Evolutionary conservation across 2,113 vertebrate species (phyloP), one percentile per base, ranked within the genome.

Genomic region (Trematomus loennbergii): DNA sequence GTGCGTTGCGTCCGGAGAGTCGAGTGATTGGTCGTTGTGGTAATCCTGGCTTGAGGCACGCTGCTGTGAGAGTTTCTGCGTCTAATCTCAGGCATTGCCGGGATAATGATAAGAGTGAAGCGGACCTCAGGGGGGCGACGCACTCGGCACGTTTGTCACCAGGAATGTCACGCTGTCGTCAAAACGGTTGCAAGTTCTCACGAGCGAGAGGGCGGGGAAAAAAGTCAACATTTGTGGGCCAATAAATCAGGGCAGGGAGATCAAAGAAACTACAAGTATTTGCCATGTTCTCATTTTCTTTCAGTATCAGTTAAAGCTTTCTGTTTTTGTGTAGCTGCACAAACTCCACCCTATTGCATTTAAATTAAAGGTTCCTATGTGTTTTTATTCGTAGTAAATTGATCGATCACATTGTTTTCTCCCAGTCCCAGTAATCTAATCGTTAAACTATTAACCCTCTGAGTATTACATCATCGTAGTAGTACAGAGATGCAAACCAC

Each of bases 51-150:
- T 86, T 0, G 67, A 78, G 88, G 85, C 82, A 9, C 1, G 45
- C 58, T 45, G 77, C 59, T 82, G 79, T 73, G 76, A 84, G 59
- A 73, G 80, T 81, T 53, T 77, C 89, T 80, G 87, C 84, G 86
- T 88, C 83, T 80, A 92, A 93, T 89, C 88, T 85, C 9, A 61
- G 71, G 70, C 79, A 77, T 73, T 85, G 91, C 83, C 69, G 75
- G 87, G 78, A 86, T 87, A 86, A 87, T 73, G 88, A 92, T 90
- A 89, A 90, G 87, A 89, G 86, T 8, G 60, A 82, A 82, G 88
- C 73, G 0, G 72, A 79, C 85, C 85, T 68, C 18, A 6, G 71
- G 79, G 79, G n/a, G 83, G 48, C 7, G 9, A 67, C 29, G 33
- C 62, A 3, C 79, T 69, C 81, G 62, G 52, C 67, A 49, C 69